Base-by-base conservation (phyloP, 2,113 vertebrate genomes). In the Dolichallabes microphthalmus region DNA sequence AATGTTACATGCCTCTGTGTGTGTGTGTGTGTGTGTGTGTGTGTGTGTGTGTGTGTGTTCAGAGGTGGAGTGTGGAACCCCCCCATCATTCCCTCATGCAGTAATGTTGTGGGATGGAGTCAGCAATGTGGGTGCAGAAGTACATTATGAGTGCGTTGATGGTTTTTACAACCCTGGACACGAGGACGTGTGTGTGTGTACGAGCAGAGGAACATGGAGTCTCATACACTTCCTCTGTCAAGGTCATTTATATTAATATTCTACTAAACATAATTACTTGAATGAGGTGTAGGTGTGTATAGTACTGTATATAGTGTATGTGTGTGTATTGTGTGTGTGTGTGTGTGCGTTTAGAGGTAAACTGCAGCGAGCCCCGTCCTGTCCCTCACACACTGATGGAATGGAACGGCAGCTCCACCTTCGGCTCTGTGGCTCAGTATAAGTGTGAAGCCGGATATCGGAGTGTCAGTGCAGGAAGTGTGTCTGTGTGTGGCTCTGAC, bases 401-500 rank as follows among this genome's bases (percentile, higher is more conserved):
- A 78, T 94, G 94, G 94, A 85, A 91, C 82, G 77, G 86, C 1
- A 55, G 45, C 60, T 90, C 92, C 77, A 85, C 83, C 35, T 58
- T 93, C 87, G 93, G 91, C 86, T 92, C 93, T 86, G 77, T 81
- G 76, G 92, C 91, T 79, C 82, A 85, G 45, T 93, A 94, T 89
- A 82, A 78, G 84, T 94, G 94, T 91, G 86, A 87, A 35, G 78
- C 64, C 76, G 93, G 93, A 86, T 94, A 92, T 90, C 17, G 17
- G 58, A 87, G n/a, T 80, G 85, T 88, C 52, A 91, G 87, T 85
- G 75, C 63, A 32, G 84, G 39, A 39, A 89, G 90, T 80, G n/a
- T 80, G 9, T 93, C 93, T 19, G 88, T 94, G 57, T 96, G 96
- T 86, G 91, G 88, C 35, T 32, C 85, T 39, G 80, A 86, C 82